Percentiles rank a stretch among this genome's conserved stretches.
These are phyloP conservation scores for Lepus oiostolus DNA, from an alignment of 2,797 vertebrate genomes.

Conservation along the genomic window DNA sequence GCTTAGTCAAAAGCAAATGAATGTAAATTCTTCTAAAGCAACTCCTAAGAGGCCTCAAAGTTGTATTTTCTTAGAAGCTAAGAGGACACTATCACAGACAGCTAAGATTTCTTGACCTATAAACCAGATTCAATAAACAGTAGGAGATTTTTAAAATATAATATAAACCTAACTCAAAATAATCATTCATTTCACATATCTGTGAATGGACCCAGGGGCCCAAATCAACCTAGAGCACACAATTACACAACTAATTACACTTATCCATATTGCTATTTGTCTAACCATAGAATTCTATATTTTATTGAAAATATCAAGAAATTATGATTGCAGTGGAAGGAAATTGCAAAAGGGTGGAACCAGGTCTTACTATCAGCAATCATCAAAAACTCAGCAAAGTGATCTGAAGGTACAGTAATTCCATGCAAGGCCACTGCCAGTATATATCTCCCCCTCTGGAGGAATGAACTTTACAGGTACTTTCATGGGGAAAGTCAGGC, in stretches of 20 bases:
- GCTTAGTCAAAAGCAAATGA: constrained; percentile 48
- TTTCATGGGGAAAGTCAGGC: not conserved
- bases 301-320: not conserved
- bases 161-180: not conserved
- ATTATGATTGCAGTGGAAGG: not conserved
- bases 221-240: not conserved
- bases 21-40: constrained; percentile 34
- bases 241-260: not conserved
- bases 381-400: not conserved
- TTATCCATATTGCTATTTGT: not conserved
- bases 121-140: constrained; percentile 8
- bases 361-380: not conserved
- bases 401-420: not conserved
- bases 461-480: not conserved
- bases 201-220: not conserved
- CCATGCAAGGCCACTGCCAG: not conserved
- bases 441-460: not conserved
- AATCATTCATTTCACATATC: not conserved
- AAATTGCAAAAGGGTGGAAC: not conserved
- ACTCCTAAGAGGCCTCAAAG: not conserved
- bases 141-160: not conserved
- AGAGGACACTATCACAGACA: not conserved
- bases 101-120: not conserved
- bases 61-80: not conserved
- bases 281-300: not conserved